These are phyloP conservation scores for Prenolepis imparis DNA, from an alignment of 2,888 invertebrate species.

Conservation along the genomic window DNA sequence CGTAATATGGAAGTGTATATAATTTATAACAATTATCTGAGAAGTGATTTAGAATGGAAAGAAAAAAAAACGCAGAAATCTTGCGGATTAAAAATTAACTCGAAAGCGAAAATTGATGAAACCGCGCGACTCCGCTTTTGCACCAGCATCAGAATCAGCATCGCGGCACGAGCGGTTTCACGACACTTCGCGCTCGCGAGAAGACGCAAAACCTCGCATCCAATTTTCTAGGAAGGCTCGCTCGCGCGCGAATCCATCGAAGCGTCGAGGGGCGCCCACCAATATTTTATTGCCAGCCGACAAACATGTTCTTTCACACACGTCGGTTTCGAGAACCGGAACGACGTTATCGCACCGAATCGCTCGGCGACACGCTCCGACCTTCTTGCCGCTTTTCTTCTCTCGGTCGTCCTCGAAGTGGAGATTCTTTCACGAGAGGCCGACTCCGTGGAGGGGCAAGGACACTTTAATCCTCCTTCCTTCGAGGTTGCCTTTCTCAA, in stretches of 20 bases:
- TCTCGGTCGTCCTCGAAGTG: slow-evolving; percentile 64
- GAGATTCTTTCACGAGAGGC: slow-evolving; percentile 57
- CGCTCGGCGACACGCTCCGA: slow-evolving; percentile 73
- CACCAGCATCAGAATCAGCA: too few species aligned
- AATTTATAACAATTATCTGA: neutral
- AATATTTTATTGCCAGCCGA: slow-evolving; percentile 73
- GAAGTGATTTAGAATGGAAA: neutral
- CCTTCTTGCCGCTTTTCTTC: slow-evolving; percentile 70
- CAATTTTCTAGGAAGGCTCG: slow-evolving; percentile 73
- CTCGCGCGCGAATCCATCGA: slow-evolving; percentile 48
- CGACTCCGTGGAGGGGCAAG: slow-evolving; percentile 63
- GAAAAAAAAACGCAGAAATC: too few species aligned
- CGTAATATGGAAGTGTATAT: neutral
- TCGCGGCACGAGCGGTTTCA: slow-evolving; percentile 1
- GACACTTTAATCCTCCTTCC: slow-evolving; percentile 70
- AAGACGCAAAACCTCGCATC: slow-evolving; percentile 68
- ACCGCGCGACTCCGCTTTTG: neutral
- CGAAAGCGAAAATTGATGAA: neutral
- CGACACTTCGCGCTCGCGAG: slow-evolving; percentile 35
- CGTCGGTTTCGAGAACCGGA: slow-evolving; percentile 76
- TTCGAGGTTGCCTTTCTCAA: slow-evolving; percentile 57
- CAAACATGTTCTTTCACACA: slow-evolving; percentile 74
- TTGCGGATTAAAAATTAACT: neutral
- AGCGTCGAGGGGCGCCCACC: slow-evolving; percentile 56
- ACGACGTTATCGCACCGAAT: slow-evolving; percentile 77